Evolutionary conservation across 2,888 invertebrate species (phyloP).

Genomic region (Cremastobaeus sp.): DNA sequence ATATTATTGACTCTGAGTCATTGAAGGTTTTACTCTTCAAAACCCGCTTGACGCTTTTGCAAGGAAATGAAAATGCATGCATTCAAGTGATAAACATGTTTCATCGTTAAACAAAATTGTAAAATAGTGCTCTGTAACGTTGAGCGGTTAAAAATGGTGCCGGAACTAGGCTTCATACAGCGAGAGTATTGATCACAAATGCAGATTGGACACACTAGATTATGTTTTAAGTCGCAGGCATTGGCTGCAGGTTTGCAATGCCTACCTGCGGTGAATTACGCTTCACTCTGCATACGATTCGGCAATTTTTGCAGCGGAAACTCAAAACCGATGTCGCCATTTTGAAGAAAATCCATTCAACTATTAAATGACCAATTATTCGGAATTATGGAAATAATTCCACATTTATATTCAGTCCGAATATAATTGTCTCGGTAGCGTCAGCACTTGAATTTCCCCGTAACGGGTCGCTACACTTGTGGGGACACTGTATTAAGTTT

Average conservation of each 20-base stretch:
- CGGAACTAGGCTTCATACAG: slow-evolving; percentile 31
- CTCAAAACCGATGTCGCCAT: not conserved
- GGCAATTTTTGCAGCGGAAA: slow-evolving; percentile 21
- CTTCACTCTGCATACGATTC: slow-evolving; percentile 29
- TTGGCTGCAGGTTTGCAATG: slow-evolving; percentile 46
- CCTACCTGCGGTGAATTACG: slow-evolving; percentile 28
- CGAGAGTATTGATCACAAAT: slow-evolving; percentile 49
- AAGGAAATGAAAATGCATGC: too few relatives aligned
- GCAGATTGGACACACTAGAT: slow-evolving; percentile 49
- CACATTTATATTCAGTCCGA: slow-evolving; percentile 47
- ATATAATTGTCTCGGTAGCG: slow-evolving; percentile 39
- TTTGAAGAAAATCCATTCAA: slow-evolving; percentile 32
- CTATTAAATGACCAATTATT: slow-evolving; percentile 49
- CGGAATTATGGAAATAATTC: slow-evolving; percentile 50
- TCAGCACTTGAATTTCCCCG: slow-evolving; percentile 35
- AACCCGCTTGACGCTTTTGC: too few relatives aligned
- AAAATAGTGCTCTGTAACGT: slow-evolving; percentile 41
- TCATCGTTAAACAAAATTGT: not conserved
- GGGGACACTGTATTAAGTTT: slow-evolving; percentile 43
- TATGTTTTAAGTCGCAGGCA: slow-evolving; percentile 41
- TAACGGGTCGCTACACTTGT: slow-evolving; percentile 29
- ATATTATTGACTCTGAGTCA: too few relatives aligned
- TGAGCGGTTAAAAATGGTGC: slow-evolving; percentile 41
- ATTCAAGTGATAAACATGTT: too few relatives aligned
- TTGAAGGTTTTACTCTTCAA: too few relatives aligned